phyloP scores from a whole-genome alignment of 2,797 vertebrate species.

The Ctenopoma multispine region DNA sequence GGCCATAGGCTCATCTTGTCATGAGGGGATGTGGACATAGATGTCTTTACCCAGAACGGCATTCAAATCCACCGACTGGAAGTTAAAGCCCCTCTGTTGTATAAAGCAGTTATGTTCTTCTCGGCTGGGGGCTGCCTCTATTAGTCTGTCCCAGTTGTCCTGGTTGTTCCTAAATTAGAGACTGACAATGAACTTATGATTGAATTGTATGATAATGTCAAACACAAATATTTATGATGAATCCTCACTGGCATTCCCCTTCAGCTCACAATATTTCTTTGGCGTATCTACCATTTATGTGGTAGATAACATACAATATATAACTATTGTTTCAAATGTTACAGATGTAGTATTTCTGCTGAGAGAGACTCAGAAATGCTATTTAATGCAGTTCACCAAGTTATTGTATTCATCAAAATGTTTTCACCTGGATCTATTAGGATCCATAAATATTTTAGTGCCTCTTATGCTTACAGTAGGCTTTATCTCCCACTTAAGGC shows the following conservation, averaged over 20 bases:
- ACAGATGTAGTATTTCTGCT: background rate
- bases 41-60: constrained; percentile 69
- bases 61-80: constrained; percentile 57
- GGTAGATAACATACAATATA: background rate
- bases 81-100: constrained; percentile 57
- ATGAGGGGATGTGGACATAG: constrained; percentile 33
- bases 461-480: background rate
- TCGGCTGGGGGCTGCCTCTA: constrained; percentile 60
- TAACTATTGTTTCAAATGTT: background rate
- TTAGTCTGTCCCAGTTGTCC: constrained; percentile 60
- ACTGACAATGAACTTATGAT: constrained; percentile 60
- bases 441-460: constrained; percentile 29
- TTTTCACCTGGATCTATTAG: constrained; percentile 15
- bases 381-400: background rate
- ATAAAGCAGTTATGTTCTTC: constrained; percentile 68
- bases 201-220: constrained; percentile 45
- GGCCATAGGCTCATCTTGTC: constrained; percentile 41
- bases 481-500: background rate
- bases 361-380: background rate
- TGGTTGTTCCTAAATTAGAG: constrained; percentile 58
- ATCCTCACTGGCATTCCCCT: constrained; percentile 35
- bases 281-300: background rate
- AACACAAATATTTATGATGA: constrained; percentile 30
- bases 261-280: constrained; percentile 19
- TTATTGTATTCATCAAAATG: background rate